Conservation (phyloP, 2,797 vertebrate genomes). For the Pampus argenteus region DNA sequence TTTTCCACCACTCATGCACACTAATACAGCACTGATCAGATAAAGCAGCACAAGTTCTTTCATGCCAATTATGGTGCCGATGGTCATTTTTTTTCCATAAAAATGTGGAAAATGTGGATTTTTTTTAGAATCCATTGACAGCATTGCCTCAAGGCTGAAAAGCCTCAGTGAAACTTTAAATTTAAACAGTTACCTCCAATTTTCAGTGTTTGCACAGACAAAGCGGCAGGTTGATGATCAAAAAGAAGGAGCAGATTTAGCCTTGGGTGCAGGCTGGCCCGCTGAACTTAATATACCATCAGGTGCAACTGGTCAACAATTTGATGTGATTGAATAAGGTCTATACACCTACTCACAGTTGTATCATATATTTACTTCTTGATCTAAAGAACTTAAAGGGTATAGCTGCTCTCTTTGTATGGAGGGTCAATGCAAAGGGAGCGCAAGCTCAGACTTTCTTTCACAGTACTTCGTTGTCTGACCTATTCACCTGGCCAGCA, state of each 20-base stretch:
- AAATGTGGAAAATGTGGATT: slow-evolving; percentile 52
- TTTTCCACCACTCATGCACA: slow-evolving; percentile 41
- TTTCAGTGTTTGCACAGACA: slow-evolving; percentile 13
- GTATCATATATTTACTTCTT: background rate
- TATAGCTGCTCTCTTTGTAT: slow-evolving; percentile 5
- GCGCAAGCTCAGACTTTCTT: slow-evolving; percentile 27
- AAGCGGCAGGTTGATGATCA: background rate
- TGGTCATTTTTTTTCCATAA: slow-evolving; percentile 36
- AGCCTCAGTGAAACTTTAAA: slow-evolving; percentile 20
- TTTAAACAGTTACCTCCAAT: slow-evolving; percentile 7
- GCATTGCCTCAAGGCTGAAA: slow-evolving; percentile 24
- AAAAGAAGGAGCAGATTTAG: background rate
- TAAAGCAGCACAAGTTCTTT: slow-evolving; percentile 64
- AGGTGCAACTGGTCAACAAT: background rate
- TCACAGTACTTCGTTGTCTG: slow-evolving; percentile 17
- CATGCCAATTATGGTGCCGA: slow-evolving; percentile 54
- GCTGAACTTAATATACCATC: background rate
- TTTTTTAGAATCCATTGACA: slow-evolving; percentile 47
- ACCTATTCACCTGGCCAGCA: slow-evolving; percentile 44
- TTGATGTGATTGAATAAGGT: background rate
- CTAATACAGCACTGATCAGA: slow-evolving; percentile 61
- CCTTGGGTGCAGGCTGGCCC: background rate
- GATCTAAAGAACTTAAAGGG: background rate
- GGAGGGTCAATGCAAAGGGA: background rate
- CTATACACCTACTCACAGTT: background rate